A percentile compares a stretch with the other conserved stretches of the same genome.
Evolutionary conservation across 2,113 vertebrate genomes (phyloP).

Genomic region (Hyla sarda): DNA sequence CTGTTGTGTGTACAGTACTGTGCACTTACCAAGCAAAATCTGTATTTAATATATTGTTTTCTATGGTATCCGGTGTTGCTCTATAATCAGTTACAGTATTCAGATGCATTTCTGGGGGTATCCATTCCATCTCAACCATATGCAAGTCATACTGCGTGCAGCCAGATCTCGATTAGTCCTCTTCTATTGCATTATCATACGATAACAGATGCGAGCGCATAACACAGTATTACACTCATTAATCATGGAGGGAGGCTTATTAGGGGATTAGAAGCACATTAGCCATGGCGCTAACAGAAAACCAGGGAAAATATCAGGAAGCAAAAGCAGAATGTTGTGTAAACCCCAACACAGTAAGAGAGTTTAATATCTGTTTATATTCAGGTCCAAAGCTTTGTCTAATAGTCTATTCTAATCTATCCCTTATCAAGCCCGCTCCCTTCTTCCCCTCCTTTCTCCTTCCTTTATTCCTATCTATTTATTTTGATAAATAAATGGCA

Average conservation of each 20-base stretch:
- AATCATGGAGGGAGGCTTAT: background rate
- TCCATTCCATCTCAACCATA: background rate
- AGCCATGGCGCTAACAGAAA: background rate
- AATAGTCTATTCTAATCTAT: background rate
- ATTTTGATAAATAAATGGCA: no score
- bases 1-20: no score
- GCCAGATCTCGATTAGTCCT: background rate
- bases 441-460: background rate
- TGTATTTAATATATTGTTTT: background rate
- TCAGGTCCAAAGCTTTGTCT: background rate
- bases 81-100: background rate
- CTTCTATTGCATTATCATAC: slow-evolving; percentile 5
- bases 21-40: no score
- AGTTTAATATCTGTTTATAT: background rate
- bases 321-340: background rate
- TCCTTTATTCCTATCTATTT: background rate
- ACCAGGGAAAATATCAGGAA: background rate
- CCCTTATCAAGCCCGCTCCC: background rate
- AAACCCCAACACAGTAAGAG: background rate
- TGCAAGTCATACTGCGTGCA: background rate
- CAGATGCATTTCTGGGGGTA: background rate
- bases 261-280: background rate
- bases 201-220: slow-evolving; percentile 1
- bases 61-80: background rate
- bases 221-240: background rate